A percentile compares a stretch with the other conserved stretches of the same genome.
These are phyloP conservation scores for Lasioglossum morio DNA, from an alignment of 2,888 invertebrate species.

Conservation along the genomic window DNA sequence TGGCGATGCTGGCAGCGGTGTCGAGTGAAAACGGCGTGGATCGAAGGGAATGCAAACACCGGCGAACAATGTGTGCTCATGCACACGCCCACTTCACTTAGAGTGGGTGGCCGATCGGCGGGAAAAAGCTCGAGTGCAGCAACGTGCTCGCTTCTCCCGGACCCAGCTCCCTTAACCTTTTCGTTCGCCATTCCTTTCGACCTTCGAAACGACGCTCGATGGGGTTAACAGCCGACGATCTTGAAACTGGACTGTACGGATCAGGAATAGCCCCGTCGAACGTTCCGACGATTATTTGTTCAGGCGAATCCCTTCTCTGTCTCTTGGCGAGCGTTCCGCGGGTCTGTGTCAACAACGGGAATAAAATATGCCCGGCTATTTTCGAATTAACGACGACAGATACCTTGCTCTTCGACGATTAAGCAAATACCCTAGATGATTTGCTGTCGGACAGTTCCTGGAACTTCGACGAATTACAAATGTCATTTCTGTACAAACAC, in stretches of 20 bases:
- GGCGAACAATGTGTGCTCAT: slow-evolving; percentile 61
- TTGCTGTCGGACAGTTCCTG: neutral
- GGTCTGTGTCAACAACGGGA: slow-evolving; percentile 32
- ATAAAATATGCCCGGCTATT: slow-evolving; percentile 6
- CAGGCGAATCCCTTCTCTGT: slow-evolving; percentile 24
- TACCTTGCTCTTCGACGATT: neutral
- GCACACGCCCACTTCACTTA: slow-evolving; percentile 73
- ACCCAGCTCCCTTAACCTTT: slow-evolving; percentile 55
- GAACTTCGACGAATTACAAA: neutral
- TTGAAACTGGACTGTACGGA: slow-evolving; percentile 37
- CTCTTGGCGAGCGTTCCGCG: neutral
- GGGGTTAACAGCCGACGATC: slow-evolving; percentile 53
- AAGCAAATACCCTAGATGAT: neutral
- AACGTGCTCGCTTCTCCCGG: slow-evolving; percentile 58
- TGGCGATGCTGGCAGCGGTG: neutral
- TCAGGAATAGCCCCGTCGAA: slow-evolving; percentile 48
- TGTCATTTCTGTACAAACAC: neutral
- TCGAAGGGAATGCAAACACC: slow-evolving; percentile 65
- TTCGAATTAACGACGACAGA: neutral
- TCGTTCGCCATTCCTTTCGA: slow-evolving; percentile 63
- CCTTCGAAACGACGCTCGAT: slow-evolving; percentile 52
- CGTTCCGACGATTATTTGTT: slow-evolving; percentile 46
- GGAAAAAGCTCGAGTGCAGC: slow-evolving; percentile 54
- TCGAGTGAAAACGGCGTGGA: slow-evolving; percentile 48
- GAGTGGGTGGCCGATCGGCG: slow-evolving; percentile 72